Conservation (phyloP, 1,140 invertebrate species). For the Scylla paramamosain region DNA sequence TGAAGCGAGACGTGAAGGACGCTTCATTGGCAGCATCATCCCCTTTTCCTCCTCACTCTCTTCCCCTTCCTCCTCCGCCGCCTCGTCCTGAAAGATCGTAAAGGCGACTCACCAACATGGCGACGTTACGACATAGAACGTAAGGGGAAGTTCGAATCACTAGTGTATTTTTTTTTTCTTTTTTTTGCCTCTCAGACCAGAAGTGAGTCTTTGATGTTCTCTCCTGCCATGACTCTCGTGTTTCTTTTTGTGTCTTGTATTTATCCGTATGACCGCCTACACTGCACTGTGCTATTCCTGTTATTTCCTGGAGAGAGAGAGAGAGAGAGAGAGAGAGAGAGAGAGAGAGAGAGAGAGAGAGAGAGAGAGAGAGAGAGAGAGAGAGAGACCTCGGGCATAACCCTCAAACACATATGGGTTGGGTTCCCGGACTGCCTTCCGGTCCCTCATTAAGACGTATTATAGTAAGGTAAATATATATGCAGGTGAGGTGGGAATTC, state of each 20-base stretch:
- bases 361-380: conserved; percentile 20
- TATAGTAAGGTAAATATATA: neutral
- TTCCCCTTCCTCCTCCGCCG: neutral
- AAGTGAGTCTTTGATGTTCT: too few relatives aligned
- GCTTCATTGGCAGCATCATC: neutral
- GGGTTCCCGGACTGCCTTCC: neutral
- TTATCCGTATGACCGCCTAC: neutral
- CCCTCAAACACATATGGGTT: neutral
- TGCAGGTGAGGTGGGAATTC: neutral
- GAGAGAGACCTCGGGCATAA: neutral
- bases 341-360: conserved; percentile 20
- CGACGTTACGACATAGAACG: too few relatives aligned
- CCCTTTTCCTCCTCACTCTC: neutral
- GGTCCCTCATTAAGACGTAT: neutral
- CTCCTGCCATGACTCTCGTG: neutral
- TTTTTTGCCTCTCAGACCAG: too few relatives aligned
- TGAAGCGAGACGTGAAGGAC: neutral
- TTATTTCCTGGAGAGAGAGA: neutral
- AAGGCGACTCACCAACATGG: neutral
- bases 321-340: conserved; percentile 20
- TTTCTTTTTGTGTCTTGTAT: too few relatives aligned
- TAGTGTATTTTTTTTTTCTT: too few relatives aligned
- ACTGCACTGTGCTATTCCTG: too few relatives aligned
- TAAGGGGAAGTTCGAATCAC: too few relatives aligned
- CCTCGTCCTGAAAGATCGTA: neutral